Evolutionary conservation across 2,797 vertebrate genomes (phyloP), one percentile per base, ranked within the genome.

Genomic region (Gymnocypris eckloni): DNA sequence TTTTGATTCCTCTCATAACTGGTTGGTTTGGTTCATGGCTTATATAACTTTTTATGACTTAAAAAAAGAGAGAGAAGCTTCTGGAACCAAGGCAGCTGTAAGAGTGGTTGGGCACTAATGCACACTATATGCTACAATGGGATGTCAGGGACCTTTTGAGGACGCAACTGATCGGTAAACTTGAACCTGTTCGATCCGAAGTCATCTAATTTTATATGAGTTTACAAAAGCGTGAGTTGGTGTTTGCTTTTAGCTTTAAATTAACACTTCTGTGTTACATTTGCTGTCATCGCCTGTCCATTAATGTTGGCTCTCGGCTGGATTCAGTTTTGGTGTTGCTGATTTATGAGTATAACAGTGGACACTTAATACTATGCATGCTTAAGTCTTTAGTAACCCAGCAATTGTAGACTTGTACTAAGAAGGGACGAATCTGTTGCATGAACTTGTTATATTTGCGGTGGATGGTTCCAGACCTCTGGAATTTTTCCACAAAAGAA

Each of bases 381-480:
- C 50, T 76, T n/a, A 39, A 56, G 33, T 61, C 37, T 41, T 79
- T 11, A 79, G 54, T 43, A 78, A 61, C 12, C 54, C 37, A 41
- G 76, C 76, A 43, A 61, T 61, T 25, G 39, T 81, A 79, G 64
- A 54, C 64, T 84, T 70, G 15, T 10, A 43, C 8, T 9, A 76
- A 75, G 76, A 92, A 84, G 81, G 56, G 79, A 79, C 59, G 76
- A 71, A 87, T 90, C 87, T 89, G 86, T 93, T 91, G 88, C 89
- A 91, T 86, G 88, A 87, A 88, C 89, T 72, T 93, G 92, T 90
- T 86, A 92, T 93, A 86, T 92, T 93, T 92, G 88, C 87, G 87
- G 90, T 92, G 86, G 89, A 88, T 71, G 83, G 37, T 93, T 90
- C 87, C 89, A 92, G 86, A 87, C 82, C 88, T 86, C 84, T 91